Evolutionary conservation across 2,113 vertebrate genomes (phyloP).

Genomic region (Bubo blakistoni): DNA sequence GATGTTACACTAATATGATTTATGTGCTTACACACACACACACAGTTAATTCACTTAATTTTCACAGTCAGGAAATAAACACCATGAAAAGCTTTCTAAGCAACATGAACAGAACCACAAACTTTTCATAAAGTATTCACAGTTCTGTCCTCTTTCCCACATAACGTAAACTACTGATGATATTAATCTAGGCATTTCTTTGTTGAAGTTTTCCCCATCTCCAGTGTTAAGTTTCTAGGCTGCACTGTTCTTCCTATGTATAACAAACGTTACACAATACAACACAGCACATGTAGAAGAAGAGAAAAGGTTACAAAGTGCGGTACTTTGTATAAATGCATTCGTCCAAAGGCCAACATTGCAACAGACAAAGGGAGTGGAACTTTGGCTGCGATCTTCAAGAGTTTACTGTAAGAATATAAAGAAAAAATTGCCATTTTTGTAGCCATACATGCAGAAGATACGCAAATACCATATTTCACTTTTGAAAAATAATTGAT

Average conservation of each 20-base stretch:
- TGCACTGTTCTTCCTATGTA: not conserved
- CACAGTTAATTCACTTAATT: not conserved
- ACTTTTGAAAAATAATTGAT: not conserved
- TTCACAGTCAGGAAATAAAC: not conserved
- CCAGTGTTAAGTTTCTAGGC: not conserved
- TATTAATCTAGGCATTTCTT: not conserved
- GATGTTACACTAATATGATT: not conserved
- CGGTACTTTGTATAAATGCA: constrained; percentile 88
- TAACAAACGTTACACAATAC: constrained; percentile 71
- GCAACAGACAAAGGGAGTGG: constrained; percentile 83
- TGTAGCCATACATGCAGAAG: not conserved
- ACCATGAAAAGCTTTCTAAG: not conserved
- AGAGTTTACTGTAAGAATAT: constrained; percentile 80
- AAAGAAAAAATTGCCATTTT: not conserved
- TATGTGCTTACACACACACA: not conserved
- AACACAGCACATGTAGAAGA: constrained; percentile 80
- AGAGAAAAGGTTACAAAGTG: constrained; percentile 82
- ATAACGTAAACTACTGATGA: not conserved
- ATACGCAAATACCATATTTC: not conserved
- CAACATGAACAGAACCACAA: not conserved
- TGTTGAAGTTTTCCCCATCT: not conserved
- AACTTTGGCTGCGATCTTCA: constrained; percentile 77
- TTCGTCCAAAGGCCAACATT: constrained; percentile 83
- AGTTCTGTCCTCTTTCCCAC: constrained; percentile 21
- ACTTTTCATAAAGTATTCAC: constrained; percentile 16